Evolutionary conservation across 1,140 invertebrate genomes (phyloP), one percentile per base, ranked within the genome.

Genomic region (Ooceraea biroi): DNA sequence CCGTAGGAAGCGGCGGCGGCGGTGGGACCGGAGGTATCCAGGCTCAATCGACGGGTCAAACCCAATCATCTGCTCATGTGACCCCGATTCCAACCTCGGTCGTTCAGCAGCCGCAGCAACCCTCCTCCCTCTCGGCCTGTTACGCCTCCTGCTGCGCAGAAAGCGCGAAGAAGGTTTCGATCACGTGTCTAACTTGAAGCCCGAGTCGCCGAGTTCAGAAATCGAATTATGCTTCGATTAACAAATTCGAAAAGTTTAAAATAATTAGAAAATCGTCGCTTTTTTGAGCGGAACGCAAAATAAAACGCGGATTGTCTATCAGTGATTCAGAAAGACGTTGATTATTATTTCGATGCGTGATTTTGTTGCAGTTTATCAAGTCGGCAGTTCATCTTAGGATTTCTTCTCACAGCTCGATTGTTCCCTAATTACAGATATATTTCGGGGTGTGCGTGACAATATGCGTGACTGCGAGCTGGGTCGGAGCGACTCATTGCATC

Each of bases 371-470:
- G n/a, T n/a, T 36, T 7, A 36, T 36, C 36, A 7, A 36, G 7
- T 36, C 7, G 7, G 7, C 36, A 36, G 7, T n/a, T n/a, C n/a
- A n/a, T n/a, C 30, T 66, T 77, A 3, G 48, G 30, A 30, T 44
- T 65, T 3, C 2, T 36, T 7, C 3, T 63, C 11, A 5, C n/a
- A n/a, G n/a, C 7, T n/a, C 25, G 0, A 44, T 69, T 55, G 65
- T 11, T 73, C 12, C 84, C 22, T 65, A 66, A 83, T 96, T 96
- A 71, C 94, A 98, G 97, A 97, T 98, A 91, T 97, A 98, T 91
- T 97, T 97, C 91, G 98, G 98, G 50, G 96, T 98, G 69, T 97
- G 97, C 93, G 97, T 98, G 76, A 98, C 97, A 46, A 95, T 97
- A 60, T 96, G 97, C 85, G 96, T 98, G 65, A 97, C 97, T 25